Evolutionary conservation across 1,140 invertebrate species (phyloP), one percentile per base, ranked within the genome.

Genomic region (Drosophila sechellia): DNA sequence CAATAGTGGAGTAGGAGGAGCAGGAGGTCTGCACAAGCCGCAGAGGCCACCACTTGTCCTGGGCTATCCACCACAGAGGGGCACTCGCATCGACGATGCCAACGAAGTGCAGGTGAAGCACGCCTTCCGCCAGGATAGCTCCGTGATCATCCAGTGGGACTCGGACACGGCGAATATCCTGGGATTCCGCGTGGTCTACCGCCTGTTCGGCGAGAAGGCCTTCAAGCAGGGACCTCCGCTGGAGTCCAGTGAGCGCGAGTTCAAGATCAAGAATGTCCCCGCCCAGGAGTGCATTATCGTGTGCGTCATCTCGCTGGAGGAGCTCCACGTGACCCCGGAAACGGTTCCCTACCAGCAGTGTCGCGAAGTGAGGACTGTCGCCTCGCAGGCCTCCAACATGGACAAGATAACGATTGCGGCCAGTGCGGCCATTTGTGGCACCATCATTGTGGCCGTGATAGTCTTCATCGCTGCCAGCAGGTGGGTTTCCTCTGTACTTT

Each of bases 351-450:
- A 96, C 90, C 94, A 94, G 31, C 97, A 98, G 92, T 98, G 97
- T 84, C 94, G 96, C 35, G 97, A 98, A 93, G 96, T 98, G 13
- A 94, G 96, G 37, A 97, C 96, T 0, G 96, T 96, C 31, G 94
- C 95, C 53, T 95, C 95, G 35, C 95, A 95, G 13, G 95, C 96
- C 27, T 97, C 96, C 12, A 97, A 97, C 92, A 97, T 98, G 96
- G 97, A 98, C 92, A 98, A 97, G 91, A 97, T 98, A 81, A 98
- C 97, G 22, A 98, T 98, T 78, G 97, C 96, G 11, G 97, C 97
- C 1, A 97, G 96, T 81, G 97, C 97, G 8, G 97, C 97, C n/a
- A 97, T 98, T 80, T 98, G 96, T 91, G 96, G 96, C n/a, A 97
- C 97, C 22, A 97, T 98, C 68, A 95, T 98, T 40, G 95, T 98